Evolutionary conservation across 2,797 vertebrate species (phyloP), one percentile per base, ranked within the genome.

Genomic region (Epinephelus malabaricus): DNA sequence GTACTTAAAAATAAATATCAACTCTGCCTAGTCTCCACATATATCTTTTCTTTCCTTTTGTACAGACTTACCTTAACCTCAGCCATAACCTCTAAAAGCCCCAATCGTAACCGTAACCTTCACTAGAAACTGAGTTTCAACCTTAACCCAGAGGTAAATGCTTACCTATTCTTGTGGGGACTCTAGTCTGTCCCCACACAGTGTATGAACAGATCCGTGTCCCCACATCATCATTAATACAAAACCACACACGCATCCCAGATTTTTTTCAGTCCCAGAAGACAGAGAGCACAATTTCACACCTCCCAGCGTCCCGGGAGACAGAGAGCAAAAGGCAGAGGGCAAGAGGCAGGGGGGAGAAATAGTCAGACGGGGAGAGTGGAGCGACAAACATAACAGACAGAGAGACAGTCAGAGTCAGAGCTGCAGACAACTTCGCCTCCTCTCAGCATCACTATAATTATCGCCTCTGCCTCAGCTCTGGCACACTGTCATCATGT

Each of bases 401-500:
- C 71, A 84, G 84, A 79, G 64, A 91, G 75, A 88, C 72, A 64
- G 81, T 78, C 38, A 18, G 83, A 84, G 81, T 86, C 83, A 63
- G 79, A 80, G 84, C 76, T 80, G 82, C 69, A 86, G 85, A 92
- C 85, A 84, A 68, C 76, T 67, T 82, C 73, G 61, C 83, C 88
- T 84, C 83, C 81, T 86, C 81, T 82, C 81, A 76, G 73, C 86
- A 79, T 86, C 63, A 75, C 85, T 88, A 74, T 90, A 92, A 93
- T 92, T 93, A 94, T 90, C 85, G 40, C 79, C 78, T 90, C 88
- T 88, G 88, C 87, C 82, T 92, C 86, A 56, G 89, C 83, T 78
- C 79, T 89, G 90, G 89, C 88, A 89, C 71, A 62, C 89, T 94
- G 90, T 92, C 90, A 91, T 93, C 91, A 79, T 79, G 91, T 92